phyloP scores from a whole-genome alignment of 1,140 invertebrate genomes.

The Leptinotarsa undecemlineata region DNA sequence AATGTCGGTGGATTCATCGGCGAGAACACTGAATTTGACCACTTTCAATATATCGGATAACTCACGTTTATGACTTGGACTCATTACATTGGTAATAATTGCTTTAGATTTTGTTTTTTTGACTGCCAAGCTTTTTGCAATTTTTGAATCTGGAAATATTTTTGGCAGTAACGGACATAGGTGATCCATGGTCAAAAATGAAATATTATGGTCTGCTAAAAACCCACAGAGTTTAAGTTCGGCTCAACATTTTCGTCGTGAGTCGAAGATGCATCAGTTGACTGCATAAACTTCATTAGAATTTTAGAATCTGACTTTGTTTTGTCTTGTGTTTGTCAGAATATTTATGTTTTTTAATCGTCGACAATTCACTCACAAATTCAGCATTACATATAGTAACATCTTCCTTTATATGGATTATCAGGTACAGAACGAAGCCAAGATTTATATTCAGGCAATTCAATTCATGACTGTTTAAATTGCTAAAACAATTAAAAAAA shows the following conservation, averaged over 20 bases:
- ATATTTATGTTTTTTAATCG: slow-evolving; percentile 11
- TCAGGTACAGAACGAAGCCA: not conserved
- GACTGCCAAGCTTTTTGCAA: slow-evolving; percentile 20
- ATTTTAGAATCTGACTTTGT: not conserved
- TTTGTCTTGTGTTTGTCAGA: slow-evolving; percentile 18
- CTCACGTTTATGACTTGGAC: slow-evolving; percentile 8
- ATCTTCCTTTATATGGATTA: not conserved
- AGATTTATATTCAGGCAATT: not conserved
- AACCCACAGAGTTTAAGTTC: slow-evolving; percentile 31
- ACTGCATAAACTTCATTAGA: too few relatives aligned
- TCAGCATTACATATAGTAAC: not conserved
- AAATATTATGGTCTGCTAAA: too few relatives aligned
- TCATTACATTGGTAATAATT: slow-evolving; percentile 31
- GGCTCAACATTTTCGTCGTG: not conserved
- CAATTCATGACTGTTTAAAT: not conserved
- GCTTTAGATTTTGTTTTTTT: slow-evolving; percentile 20
- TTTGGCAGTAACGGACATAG: slow-evolving; percentile 11
- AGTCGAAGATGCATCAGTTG: too few relatives aligned
- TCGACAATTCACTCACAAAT: not conserved
- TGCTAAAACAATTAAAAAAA: not conserved
- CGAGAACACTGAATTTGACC: slow-evolving; percentile 29
- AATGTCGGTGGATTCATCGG: slow-evolving; percentile 34
- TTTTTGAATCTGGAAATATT: slow-evolving; percentile 28
- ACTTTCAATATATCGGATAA: slow-evolving; percentile 13
- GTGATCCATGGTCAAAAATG: slow-evolving; percentile 25